Percentiles rank a stretch among this genome's conserved stretches.
phyloP scores from a whole-genome alignment of 2,888 invertebrate genomes.

The Rhopalosiphum nymphaeae region DNA sequence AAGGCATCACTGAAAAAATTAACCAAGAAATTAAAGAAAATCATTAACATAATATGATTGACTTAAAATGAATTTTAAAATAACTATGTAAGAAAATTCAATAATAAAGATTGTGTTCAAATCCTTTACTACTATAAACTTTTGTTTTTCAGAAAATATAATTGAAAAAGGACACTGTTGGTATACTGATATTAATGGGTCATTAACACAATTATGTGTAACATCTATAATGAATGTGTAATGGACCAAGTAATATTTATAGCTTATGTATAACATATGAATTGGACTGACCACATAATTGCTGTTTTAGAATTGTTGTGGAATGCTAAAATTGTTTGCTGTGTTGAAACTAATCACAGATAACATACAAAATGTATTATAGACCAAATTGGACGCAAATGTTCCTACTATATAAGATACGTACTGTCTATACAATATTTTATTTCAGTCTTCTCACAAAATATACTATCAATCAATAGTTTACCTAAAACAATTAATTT shows the following conservation, averaged over 20 bases:
- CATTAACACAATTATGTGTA: background rate
- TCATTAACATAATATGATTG: background rate
- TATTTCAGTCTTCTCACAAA: background rate
- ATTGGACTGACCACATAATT: background rate
- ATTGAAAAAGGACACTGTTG: background rate
- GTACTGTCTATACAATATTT: background rate
- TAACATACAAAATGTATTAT: background rate
- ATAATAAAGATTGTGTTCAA: background rate
- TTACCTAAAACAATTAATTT: background rate
- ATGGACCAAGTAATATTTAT: background rate
- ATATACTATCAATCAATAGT: background rate
- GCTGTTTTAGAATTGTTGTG: background rate
- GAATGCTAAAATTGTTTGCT: background rate
- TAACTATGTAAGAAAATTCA: background rate
- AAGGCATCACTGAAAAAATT: conserved; percentile 48
- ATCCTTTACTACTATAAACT: background rate
- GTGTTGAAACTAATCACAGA: background rate
- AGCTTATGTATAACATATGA: background rate
- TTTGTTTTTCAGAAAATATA: background rate
- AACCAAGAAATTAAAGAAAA: conserved; percentile 48
- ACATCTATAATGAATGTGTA: background rate
- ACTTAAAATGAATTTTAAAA: conserved; percentile 2
- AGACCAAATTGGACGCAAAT: background rate
- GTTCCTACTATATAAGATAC: background rate
- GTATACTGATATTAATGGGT: background rate